These are phyloP conservation scores for Eospalax fontanierii DNA, from an alignment of 2,797 vertebrate species.

Conservation along the genomic window DNA sequence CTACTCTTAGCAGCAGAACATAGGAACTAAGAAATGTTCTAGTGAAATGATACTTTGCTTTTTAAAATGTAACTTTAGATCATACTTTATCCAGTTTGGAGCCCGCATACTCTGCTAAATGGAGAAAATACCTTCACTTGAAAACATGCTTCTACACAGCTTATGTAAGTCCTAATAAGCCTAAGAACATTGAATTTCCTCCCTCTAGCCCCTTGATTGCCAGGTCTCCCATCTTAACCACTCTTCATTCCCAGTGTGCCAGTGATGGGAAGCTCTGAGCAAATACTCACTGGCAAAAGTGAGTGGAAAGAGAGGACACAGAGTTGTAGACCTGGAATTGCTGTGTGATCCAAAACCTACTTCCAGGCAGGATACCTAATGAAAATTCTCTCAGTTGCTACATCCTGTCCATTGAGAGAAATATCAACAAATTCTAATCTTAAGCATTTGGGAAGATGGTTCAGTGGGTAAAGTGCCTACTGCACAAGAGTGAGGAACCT, in stretches of 20 bases:
- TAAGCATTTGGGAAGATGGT: background rate
- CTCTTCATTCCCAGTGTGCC: background rate
- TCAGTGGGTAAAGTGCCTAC: background rate
- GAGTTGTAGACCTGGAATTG: background rate
- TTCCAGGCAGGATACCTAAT: background rate
- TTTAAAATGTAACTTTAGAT: slow-evolving; percentile 91
- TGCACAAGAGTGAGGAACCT: background rate
- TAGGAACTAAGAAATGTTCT: slow-evolving; percentile 67
- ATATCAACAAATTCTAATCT: background rate
- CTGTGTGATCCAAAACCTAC: background rate
- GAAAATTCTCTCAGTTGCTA: background rate
- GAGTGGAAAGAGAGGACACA: background rate
- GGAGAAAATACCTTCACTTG: slow-evolving; percentile 98
- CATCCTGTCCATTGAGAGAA: background rate
- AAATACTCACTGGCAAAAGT: background rate
- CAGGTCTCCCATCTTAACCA: background rate
- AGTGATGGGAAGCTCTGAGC: background rate
- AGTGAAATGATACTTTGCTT: slow-evolving; percentile 82
- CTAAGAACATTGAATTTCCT: background rate
- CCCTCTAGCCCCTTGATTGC: background rate
- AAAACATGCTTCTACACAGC: slow-evolving; percentile 99
- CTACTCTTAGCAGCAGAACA: slow-evolving; percentile 72
- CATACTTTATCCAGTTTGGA: slow-evolving; percentile 97
- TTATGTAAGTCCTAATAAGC: slow-evolving; percentile 93
- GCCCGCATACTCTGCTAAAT: slow-evolving; percentile 95